Base-by-base conservation (phyloP, 1,140 invertebrate species). In the Tetragnatha versicolor region DNA sequence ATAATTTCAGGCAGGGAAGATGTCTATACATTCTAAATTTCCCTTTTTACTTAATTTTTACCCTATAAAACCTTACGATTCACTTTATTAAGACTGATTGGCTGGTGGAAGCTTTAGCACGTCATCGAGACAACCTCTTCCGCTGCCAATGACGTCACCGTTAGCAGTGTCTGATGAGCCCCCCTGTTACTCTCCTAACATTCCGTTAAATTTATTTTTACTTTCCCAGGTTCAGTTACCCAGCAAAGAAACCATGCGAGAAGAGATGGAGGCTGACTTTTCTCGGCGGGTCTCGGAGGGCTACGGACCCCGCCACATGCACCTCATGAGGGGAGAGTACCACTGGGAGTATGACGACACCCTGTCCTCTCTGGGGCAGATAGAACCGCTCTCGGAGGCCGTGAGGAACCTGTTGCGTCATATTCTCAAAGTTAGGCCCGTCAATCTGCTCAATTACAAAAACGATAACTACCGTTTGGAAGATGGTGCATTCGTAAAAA, bases 281-380 rank as follows among this genome's bases (percentile, higher is more conserved):
- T 72, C 85, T 29, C 84, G 86, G 7, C 85, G 89, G 37, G 86
- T 87, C 20, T 83, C 87, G 2, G 82, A 85, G 6, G 92, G 91
- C 1, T 86, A 90, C 58, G 87, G 88, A 4, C 88, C 88, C 51
- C 86, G 89, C 22, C 90, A 94, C 82, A 91, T 92, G 17, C 93
- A 94, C 83, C 89, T 90, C 88, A 90, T 94, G 89, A 39, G 39
- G 3, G 91, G 92, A 85, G 87, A 2, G 10, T 49, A 76, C n/a
- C 88, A 91, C 89, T 89, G 87, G 83, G 84, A 86, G 5, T 94
- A 94, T 84, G 92, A 91, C 84, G 87, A 90, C 12, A 89, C 91
- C 27, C 84, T 94, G 10, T 88, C 92, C 0, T 83, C 86, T 9
- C 88, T 90, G 35, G 91, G 91, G 0, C 86, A 86, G 2, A 87